Conservation (phyloP, 2,113 vertebrate species). For the Cheilinus undulatus region DNA sequence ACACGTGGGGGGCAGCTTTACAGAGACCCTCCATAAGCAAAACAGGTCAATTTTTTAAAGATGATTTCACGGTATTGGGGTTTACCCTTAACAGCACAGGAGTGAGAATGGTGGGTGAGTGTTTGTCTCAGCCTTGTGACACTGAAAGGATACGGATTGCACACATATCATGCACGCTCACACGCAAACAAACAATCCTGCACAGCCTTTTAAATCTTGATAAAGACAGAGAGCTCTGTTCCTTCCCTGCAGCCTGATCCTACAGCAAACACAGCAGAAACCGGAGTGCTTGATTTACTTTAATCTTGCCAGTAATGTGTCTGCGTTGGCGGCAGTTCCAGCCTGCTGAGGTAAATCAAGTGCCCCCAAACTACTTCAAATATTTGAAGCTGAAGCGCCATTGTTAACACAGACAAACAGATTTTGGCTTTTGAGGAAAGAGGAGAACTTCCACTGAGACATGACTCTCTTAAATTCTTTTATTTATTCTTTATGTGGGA, state of each 20-base stretch:
- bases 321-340: constrained; percentile 60
- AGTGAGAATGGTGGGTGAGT: constrained; percentile 28
- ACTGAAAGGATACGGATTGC: constrained; percentile 24
- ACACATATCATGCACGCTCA: constrained; percentile 8
- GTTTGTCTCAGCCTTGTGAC: constrained; percentile 36
- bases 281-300: constrained; percentile 67
- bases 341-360: constrained; percentile 66
- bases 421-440: constrained; percentile 32
- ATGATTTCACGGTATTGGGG: constrained; percentile 54
- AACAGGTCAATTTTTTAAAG: constrained; percentile 70
- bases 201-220: constrained; percentile 61
- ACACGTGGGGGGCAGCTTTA: constrained; percentile 29
- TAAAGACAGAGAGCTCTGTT: constrained; percentile 62
- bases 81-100: constrained; percentile 47
- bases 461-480: constrained; percentile 30
- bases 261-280: constrained; percentile 72
- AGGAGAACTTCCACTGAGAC: not conserved
- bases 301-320: constrained; percentile 70
- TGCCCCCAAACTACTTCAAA: constrained; percentile 55
- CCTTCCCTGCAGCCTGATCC: constrained; percentile 60
- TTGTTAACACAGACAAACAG: constrained; percentile 50
- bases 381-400: constrained; percentile 66
- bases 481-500: no score
- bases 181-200: constrained; percentile 11
- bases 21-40: constrained; percentile 61